A percentile compares a stretch with the other conserved stretches of the same genome.
phyloP scores from a whole-genome alignment of 2,888 invertebrate species.

The Heliconius hortense region DNA sequence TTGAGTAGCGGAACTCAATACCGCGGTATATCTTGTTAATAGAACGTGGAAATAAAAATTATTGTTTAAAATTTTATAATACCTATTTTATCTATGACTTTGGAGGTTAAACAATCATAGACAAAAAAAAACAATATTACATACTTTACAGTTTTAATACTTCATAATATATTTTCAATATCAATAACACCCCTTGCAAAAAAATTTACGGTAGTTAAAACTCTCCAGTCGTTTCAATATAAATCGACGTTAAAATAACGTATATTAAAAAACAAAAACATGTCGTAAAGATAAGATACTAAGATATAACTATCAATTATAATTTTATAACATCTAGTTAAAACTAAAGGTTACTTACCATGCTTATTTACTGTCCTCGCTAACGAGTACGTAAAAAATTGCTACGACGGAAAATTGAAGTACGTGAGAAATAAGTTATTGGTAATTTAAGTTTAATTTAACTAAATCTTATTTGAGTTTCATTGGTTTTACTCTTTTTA shows the following conservation, averaged over 20 bases:
- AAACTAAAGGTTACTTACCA: neutral
- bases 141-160: too few species aligned
- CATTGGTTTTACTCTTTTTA: neutral
- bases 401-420: neutral
- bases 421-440: conserved; percentile 9
- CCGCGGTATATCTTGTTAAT: neutral
- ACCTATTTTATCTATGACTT: neutral
- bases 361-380: conserved; percentile 14
- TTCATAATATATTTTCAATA: neutral
- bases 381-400: conserved; percentile 13
- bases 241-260: conserved; percentile 8
- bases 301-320: conserved; percentile 20
- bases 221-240: neutral
- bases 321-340: conserved; percentile 14
- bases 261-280: neutral
- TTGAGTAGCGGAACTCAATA: neutral
- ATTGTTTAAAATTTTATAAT: neutral
- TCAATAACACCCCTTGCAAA: neutral
- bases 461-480: neutral
- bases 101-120: too few species aligned
- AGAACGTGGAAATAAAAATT: neutral
- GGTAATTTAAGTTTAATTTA: conserved; percentile 1
- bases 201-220: conserved; percentile 4
- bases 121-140: neutral
- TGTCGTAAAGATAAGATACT: conserved; percentile 19